phyloP scores from a whole-genome alignment of 2,888 invertebrate genomes.

The Catonia carolina region DNA sequence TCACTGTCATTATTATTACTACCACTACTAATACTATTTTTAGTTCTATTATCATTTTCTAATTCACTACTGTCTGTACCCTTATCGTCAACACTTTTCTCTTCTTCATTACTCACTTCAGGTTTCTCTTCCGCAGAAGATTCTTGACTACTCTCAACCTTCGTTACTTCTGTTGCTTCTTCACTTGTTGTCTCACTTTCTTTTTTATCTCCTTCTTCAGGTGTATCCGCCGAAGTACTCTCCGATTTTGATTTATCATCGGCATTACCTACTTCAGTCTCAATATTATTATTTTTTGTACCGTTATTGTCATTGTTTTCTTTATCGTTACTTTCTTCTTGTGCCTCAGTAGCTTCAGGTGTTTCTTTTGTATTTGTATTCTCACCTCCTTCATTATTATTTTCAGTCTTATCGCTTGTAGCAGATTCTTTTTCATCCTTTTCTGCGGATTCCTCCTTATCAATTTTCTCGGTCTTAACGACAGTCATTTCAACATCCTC shows the following conservation, averaged over 20 bases:
- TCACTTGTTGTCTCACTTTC: conserved; percentile 30
- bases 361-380: conserved; percentile 27
- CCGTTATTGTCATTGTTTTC: conserved; percentile 21
- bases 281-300: background rate
- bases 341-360: conserved; percentile 32
- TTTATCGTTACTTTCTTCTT: conserved; percentile 34
- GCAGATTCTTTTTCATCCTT: conserved; percentile 7
- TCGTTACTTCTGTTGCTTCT: conserved; percentile 15
- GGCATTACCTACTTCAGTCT: conserved; percentile 30
- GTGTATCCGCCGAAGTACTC: conserved; percentile 12
- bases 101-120: conserved; percentile 30
- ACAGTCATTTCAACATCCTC: conserved; percentile 27
- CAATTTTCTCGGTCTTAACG: conserved; percentile 13
- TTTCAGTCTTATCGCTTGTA: conserved; percentile 6
- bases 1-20: too few species aligned
- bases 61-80: background rate
- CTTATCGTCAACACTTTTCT: conserved; percentile 29
- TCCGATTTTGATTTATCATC: conserved; percentile 33
- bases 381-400: conserved; percentile 25
- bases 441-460: conserved; percentile 22
- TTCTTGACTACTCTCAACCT: conserved; percentile 28
- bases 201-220: conserved; percentile 24
- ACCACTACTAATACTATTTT: conserved; percentile 5
- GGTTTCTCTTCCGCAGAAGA: conserved; percentile 28
- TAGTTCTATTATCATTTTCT: conserved; percentile 1